These are phyloP conservation scores for Chymomyza fuscimana DNA, from an alignment of 2,888 invertebrate species.

Conservation along the genomic window DNA sequence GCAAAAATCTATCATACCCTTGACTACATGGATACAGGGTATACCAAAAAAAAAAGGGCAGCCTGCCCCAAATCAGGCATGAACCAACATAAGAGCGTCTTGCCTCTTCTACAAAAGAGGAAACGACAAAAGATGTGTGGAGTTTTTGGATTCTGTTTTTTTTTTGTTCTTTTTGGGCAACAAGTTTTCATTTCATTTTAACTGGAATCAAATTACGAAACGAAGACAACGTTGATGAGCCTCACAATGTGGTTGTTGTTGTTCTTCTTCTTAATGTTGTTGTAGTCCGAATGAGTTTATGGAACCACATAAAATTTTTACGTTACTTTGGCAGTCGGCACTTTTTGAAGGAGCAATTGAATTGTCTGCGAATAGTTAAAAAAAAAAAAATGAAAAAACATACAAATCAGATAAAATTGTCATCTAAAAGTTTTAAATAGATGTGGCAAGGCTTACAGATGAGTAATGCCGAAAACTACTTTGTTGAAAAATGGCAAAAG, in stretches of 20 bases:
- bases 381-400: not conserved
- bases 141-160: slow-evolving; percentile 23
- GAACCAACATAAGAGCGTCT: not conserved
- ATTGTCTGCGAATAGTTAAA: not conserved
- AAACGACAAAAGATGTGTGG: slow-evolving; percentile 48
- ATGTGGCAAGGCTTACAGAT: not conserved
- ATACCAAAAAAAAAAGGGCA: slow-evolving; percentile 10
- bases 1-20: too few relatives aligned
- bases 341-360: not conserved
- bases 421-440: not conserved
- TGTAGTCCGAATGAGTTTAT: not conserved
- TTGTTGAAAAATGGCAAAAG: not conserved
- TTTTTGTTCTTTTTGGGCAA: slow-evolving; percentile 43
- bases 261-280: not conserved
- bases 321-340: not conserved
- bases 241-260: not conserved
- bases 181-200: slow-evolving; percentile 67
- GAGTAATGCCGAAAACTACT: not conserved
- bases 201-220: slow-evolving; percentile 71
- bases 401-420: not conserved
- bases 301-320: not conserved
- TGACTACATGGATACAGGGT: not conserved
- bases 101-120: not conserved
- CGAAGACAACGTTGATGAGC: slow-evolving; percentile 34
- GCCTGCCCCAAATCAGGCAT: slow-evolving; percentile 7